Conservation (phyloP, 2,113 vertebrate species). For the Salvelinus fontinalis region DNA sequence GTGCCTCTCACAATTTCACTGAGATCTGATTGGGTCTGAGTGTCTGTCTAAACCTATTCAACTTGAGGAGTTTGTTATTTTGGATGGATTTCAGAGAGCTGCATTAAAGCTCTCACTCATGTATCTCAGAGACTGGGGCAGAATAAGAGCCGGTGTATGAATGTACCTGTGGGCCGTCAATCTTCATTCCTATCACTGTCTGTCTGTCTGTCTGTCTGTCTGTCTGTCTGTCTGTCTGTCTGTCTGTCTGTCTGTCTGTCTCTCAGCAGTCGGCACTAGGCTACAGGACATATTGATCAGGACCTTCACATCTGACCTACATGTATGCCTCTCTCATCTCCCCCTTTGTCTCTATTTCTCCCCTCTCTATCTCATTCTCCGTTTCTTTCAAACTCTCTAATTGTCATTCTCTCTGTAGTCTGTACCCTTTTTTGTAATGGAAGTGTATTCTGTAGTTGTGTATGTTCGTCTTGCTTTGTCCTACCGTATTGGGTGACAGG, state of each 20-base stretch:
- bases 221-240: background rate
- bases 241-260: background rate
- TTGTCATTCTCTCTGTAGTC: conserved; percentile 1
- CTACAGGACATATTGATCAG: background rate
- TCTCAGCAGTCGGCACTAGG: background rate
- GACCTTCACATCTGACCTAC: conserved; percentile 19
- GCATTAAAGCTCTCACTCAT: conserved; percentile 31
- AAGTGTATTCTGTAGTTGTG: background rate
- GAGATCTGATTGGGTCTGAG: conserved; percentile 41
- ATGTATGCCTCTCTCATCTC: conserved; percentile 30
- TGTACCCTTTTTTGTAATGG: background rate
- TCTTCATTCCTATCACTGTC: background rate
- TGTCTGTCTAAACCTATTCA: conserved; percentile 35
- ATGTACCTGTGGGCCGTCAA: conserved; percentile 7
- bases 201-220: background rate
- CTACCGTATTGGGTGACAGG: background rate
- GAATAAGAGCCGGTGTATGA: background rate
- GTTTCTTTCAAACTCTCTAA: conserved; percentile 35
- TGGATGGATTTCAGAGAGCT: conserved; percentile 40
- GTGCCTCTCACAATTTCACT: conserved; percentile 42
- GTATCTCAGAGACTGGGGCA: conserved; percentile 21
- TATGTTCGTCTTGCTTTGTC: background rate
- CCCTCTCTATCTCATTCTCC: conserved; percentile 23
- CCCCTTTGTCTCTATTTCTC: conserved; percentile 25
- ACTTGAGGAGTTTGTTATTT: conserved; percentile 22